Conservation (phyloP, 2,113 vertebrate genomes). For the Platichthys stellatus region DNA sequence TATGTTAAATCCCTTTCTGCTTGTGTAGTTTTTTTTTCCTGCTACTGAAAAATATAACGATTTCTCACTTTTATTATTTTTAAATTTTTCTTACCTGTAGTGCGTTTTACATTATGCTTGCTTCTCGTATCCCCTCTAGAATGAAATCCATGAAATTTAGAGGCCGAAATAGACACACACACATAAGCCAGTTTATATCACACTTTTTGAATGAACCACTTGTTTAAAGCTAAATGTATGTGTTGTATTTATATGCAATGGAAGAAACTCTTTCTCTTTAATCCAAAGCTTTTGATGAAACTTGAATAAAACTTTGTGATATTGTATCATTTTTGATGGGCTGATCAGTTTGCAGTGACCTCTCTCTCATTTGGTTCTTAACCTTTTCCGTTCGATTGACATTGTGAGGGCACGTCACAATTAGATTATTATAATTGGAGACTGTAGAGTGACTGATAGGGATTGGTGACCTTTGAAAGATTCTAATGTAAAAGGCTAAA, state of each 20-base stretch:
- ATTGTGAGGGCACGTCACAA: too few species aligned
- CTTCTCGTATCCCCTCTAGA: slow-evolving; percentile 27
- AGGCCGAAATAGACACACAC: slow-evolving; percentile 5
- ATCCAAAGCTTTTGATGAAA: slow-evolving; percentile 59
- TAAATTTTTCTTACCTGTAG: slow-evolving; percentile 16
- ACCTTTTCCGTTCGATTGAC: background rate
- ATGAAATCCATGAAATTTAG: slow-evolving; percentile 10
- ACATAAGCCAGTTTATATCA: slow-evolving; percentile 35
- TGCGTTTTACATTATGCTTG: slow-evolving; percentile 34
- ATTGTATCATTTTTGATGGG: background rate
- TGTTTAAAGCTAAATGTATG: slow-evolving; percentile 41
- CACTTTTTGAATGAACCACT: slow-evolving; percentile 36
- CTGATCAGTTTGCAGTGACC: background rate
- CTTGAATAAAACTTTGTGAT: slow-evolving; percentile 73
- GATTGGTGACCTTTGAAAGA: too few species aligned
- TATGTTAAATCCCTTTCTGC: slow-evolving; percentile 25
- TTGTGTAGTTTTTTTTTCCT: slow-evolving; percentile 19
- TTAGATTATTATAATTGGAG: too few species aligned
- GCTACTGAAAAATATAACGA: slow-evolving; percentile 17
- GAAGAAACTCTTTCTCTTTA: slow-evolving; percentile 61
- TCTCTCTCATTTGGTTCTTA: background rate
- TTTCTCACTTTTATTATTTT: slow-evolving; percentile 2
- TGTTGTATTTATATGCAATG: slow-evolving; percentile 68
- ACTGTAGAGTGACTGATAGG: too few species aligned
- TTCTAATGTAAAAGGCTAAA: too few species aligned